Conservation (phyloP, 2,888 invertebrate species). For the Patella pellucida region DNA sequence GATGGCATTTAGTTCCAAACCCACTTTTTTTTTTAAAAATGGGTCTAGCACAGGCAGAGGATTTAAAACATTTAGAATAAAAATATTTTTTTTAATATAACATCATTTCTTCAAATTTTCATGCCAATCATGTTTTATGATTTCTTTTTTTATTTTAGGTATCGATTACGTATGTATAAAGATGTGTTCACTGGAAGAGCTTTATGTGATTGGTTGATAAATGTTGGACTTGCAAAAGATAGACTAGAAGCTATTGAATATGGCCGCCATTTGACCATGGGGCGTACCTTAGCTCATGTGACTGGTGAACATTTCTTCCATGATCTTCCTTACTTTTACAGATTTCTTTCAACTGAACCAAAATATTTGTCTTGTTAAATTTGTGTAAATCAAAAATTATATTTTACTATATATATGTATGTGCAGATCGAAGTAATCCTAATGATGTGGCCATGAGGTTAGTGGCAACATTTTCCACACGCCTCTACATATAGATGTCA, state of each 20-base stretch:
- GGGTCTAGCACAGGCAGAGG: too few species aligned
- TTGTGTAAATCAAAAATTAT: not conserved
- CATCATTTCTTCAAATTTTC: too few species aligned
- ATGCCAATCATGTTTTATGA: too few species aligned
- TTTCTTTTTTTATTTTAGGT: conserved; percentile 74
- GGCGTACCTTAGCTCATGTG: conserved; percentile 87
- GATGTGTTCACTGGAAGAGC: conserved; percentile 86
- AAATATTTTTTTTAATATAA: too few species aligned
- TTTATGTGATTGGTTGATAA: conserved; percentile 87
- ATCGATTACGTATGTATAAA: conserved; percentile 84
- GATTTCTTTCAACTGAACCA: conserved; percentile 73
- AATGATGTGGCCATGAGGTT: too few species aligned
- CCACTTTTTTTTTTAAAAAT: too few species aligned
- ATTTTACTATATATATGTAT: too few species aligned
- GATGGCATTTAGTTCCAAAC: too few species aligned
- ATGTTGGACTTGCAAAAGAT: conserved; percentile 84
- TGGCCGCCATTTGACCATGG: conserved; percentile 86
- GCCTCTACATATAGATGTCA: too few species aligned
- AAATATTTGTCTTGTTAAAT: not conserved
- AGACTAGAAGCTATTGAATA: conserved; percentile 85
- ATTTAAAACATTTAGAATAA: too few species aligned
- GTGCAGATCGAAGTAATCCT: too few species aligned
- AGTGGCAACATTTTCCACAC: too few species aligned
- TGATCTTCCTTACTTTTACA: conserved; percentile 81
- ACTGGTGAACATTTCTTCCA: conserved; percentile 88